A percentile compares a stretch with the other conserved stretches of the same genome.
Conservation (phyloP, 2,113 vertebrate genomes). For the human region DNA sequence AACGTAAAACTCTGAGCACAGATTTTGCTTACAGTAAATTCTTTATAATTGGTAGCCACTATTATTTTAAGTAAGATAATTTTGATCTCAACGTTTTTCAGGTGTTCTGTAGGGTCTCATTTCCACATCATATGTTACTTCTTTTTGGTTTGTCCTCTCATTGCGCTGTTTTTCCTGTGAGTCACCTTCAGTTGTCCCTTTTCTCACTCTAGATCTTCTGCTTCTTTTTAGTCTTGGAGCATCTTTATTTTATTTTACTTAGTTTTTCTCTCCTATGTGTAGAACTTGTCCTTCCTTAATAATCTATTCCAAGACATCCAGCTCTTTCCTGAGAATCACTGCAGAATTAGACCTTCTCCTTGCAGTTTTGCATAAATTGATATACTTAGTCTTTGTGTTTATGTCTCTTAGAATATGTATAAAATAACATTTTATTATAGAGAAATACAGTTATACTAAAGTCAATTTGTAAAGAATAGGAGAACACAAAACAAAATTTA, state of each 20-base stretch:
- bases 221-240: background rate
- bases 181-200: background rate
- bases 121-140: background rate
- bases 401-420: background rate
- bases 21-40: background rate
- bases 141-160: background rate
- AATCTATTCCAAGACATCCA: background rate
- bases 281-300: background rate
- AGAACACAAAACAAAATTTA: background rate
- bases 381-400: background rate
- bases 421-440: slow-evolving; percentile 5
- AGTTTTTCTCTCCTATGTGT: background rate
- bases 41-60: background rate
- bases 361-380: background rate
- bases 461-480: background rate
- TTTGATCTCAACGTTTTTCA: background rate
- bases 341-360: background rate
- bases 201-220: background rate
- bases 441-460: background rate
- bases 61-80: background rate
- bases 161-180: background rate
- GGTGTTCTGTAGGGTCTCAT: background rate
- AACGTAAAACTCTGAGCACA: background rate
- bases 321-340: background rate
- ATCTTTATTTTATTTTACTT: background rate